A percentile compares a stretch with the other conserved stretches of the same genome.
Conservation (phyloP, 2,113 vertebrate species). For the Neogobius melanostomus region DNA sequence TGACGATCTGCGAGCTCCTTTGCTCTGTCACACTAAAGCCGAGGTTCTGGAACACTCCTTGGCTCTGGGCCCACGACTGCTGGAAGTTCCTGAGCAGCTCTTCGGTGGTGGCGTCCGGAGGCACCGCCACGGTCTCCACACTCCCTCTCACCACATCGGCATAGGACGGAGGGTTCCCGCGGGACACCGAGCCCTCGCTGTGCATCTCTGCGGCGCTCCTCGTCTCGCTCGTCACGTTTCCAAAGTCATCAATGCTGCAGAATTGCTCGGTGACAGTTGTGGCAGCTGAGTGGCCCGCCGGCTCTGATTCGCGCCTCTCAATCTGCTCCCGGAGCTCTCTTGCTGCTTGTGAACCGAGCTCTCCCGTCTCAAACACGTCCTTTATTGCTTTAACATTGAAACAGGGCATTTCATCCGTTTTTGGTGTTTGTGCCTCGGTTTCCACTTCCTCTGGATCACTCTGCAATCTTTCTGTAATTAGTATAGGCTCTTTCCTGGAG, state of each 20-base stretch:
- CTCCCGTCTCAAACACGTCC: constrained; percentile 80
- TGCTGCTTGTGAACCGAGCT: constrained; percentile 73
- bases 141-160: constrained; percentile 87
- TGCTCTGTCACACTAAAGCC: constrained; percentile 80
- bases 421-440: constrained; percentile 53
- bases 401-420: constrained; percentile 69
- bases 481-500: constrained; percentile 73
- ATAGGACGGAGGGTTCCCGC: constrained; percentile 86
- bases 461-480: constrained; percentile 72
- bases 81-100: constrained; percentile 84
- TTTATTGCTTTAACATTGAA: constrained; percentile 80
- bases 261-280: constrained; percentile 71
- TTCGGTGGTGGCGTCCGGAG: constrained; percentile 75
- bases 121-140: constrained; percentile 70
- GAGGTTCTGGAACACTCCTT: constrained; percentile 80
- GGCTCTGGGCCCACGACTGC: constrained; percentile 86
- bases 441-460: constrained; percentile 74
- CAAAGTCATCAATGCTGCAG: constrained; percentile 74
- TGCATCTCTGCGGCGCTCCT: constrained; percentile 55
- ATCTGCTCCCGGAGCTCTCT: constrained; percentile 76
- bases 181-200: constrained; percentile 66
- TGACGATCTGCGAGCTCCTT: constrained; percentile 75
- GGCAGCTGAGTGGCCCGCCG: constrained; percentile 58
- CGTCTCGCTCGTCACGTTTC: constrained; percentile 63
- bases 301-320: constrained; percentile 62